Percentiles rank a stretch among this genome's conserved stretches.
phyloP scores from a whole-genome alignment of 2,113 vertebrate genomes.

The Eurystomus gularis region DNA sequence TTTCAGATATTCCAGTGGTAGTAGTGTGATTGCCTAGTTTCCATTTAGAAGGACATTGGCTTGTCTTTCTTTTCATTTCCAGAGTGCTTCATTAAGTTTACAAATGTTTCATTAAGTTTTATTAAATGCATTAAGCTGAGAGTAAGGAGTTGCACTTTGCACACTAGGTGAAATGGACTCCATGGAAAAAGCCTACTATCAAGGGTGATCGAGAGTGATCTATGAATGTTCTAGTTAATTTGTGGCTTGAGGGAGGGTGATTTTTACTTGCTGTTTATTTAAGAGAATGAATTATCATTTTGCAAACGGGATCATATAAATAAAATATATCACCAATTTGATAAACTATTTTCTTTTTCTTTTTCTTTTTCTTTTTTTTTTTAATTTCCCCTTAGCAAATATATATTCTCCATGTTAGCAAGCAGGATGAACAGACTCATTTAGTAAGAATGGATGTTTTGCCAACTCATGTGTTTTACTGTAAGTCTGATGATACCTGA shows the following conservation, averaged over 20 bases:
- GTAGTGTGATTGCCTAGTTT: background rate
- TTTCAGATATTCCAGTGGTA: background rate
- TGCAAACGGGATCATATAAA: background rate
- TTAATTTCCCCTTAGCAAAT: background rate
- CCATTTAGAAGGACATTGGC: background rate
- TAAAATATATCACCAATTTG: background rate
- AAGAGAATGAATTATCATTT: background rate
- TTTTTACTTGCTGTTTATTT: background rate
- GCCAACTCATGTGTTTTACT: background rate
- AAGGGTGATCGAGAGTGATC: constrained; percentile 30
- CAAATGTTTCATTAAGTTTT: constrained; percentile 70
- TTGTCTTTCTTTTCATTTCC: constrained; percentile 57
- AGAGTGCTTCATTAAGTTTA: constrained; percentile 64
- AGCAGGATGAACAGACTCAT: background rate
- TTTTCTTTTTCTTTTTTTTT: background rate
- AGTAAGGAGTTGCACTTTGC: constrained; percentile 54
- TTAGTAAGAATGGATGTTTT: background rate
- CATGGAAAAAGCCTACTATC: constrained; percentile 24
- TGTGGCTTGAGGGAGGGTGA: background rate
- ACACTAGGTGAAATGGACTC: background rate
- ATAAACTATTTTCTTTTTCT: background rate
- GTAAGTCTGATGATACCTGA: background rate
- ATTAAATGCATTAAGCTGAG: constrained; percentile 69
- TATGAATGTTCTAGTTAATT: background rate
- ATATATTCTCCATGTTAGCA: background rate